Base-by-base conservation (phyloP, 1,140 invertebrate species). In the Melanaphis sacchari region DNA sequence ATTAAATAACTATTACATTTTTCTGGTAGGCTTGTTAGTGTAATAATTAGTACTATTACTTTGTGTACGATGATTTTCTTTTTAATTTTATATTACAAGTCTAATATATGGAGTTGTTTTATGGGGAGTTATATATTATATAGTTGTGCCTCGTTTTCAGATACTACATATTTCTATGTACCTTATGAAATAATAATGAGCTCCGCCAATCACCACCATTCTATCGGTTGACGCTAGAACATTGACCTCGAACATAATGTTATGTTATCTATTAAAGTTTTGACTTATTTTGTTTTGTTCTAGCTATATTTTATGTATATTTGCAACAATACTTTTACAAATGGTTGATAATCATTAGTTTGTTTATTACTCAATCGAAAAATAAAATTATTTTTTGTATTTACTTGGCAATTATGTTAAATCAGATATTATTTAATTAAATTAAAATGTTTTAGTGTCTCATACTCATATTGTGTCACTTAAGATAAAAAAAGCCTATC, bases 121-220 rank as follows among this genome's bases (percentile, higher is more conserved):
- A 46, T 76, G n/a, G 5, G 18, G n/a, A 36, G 31, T 76, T n/a
- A 21, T 66, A 66, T 66, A 66, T 66, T 66, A 66, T 66, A 66
- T 66, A 66, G 59, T 46, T n/a, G 31, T 91, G 49, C n/a, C 31
- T 81, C 43, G 81, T 81, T 91, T 41, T 49, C 4, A n/a, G 31
- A 43, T 59, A 41, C 52, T 66, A 66, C 46, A 59, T 2, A 36
- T 90, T 15, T 59, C 36, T 41, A 59, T 6, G 52, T 59, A 59
- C 76, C n/a, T 93, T 93, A 93, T 84, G 81, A 46, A 93, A 93
- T 84, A 93, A 93, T 84, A 93, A 82, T 93, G 81, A 93, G 43
- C 22, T 82, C 31, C 9, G 49, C n/a, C n/a, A 81, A 76, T 81
- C 24, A 40, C 46, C 43, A 93, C 36, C 8, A 85, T 84, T 84